These are phyloP conservation scores for Paradoxurus hermaphroditus DNA, from an alignment of 2,113 vertebrate genomes.

Conservation along the genomic window DNA sequence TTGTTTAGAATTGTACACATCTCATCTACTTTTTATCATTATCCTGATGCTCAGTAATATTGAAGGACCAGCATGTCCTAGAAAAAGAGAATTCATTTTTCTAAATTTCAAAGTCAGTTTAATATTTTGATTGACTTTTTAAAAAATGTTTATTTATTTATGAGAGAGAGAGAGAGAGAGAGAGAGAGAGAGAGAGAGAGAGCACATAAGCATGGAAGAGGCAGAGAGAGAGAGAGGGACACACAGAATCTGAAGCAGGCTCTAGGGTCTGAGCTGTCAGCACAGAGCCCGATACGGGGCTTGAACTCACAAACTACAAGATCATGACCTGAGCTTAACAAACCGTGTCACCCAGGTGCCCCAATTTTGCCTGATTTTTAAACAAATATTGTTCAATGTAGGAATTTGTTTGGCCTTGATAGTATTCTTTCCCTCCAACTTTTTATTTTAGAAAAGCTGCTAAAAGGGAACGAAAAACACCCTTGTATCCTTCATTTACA, in stretches of 20 bases:
- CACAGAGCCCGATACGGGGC: too few species aligned
- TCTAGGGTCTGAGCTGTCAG: too few species aligned
- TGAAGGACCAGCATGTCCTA: neutral
- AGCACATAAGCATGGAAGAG: too few species aligned
- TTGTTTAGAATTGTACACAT: neutral
- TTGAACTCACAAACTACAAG: too few species aligned
- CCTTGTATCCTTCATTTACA: neutral
- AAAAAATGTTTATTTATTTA: too few species aligned
- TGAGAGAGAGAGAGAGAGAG: too few species aligned
- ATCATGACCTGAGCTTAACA: too few species aligned
- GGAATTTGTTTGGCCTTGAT: neutral
- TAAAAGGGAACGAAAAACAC: neutral
- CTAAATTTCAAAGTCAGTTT: neutral
- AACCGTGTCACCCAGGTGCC: too few species aligned
- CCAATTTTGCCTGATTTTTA: neutral
- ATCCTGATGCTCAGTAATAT: neutral
- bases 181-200: too few species aligned
- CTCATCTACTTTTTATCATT: neutral
- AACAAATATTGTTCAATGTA: neutral
- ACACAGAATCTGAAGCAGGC: too few species aligned
- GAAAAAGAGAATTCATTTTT: neutral
- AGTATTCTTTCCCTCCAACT: neutral
- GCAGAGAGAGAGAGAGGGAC: too few species aligned
- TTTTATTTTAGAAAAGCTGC: neutral
- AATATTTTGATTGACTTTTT: neutral